phyloP scores from a whole-genome alignment of 2,888 invertebrate genomes.

The Cheilosia impressa region DNA sequence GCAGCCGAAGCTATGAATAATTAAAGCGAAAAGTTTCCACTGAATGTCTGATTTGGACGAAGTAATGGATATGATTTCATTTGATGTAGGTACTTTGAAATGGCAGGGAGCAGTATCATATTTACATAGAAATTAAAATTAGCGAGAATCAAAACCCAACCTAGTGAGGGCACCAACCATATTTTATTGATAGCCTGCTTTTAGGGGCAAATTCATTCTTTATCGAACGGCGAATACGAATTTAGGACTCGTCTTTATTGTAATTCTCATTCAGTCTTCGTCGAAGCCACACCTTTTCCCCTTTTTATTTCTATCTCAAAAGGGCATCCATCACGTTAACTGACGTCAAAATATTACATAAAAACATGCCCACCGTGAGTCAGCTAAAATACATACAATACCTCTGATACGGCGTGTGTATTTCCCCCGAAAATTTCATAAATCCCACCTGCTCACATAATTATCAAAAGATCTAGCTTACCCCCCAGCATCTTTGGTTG shows the following conservation, averaged over 20 bases:
- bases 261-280: too few species aligned
- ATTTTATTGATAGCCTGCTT: too few species aligned
- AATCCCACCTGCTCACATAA: constrained; percentile 61
- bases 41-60: background rate
- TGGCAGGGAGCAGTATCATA: too few species aligned
- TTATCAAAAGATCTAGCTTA: constrained; percentile 23
- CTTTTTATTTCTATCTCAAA: background rate
- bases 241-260: too few species aligned
- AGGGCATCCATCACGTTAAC: constrained; percentile 31
- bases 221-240: too few species aligned
- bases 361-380: constrained; percentile 27
- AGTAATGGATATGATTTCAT: too few species aligned
- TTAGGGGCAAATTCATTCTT: too few species aligned
- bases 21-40: constrained; percentile 16
- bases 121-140: too few species aligned
- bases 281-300: background rate
- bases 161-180: too few species aligned
- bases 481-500: background rate
- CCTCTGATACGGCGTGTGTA: background rate
- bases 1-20: constrained; percentile 25
- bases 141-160: too few species aligned
- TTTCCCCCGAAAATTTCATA: constrained; percentile 28
- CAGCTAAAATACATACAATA: background rate
- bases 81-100: too few species aligned
- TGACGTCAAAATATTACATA: constrained; percentile 26